Evolutionary conservation across 2,888 invertebrate species (phyloP).

Genomic region (Blastobasis lacticolella): DNA sequence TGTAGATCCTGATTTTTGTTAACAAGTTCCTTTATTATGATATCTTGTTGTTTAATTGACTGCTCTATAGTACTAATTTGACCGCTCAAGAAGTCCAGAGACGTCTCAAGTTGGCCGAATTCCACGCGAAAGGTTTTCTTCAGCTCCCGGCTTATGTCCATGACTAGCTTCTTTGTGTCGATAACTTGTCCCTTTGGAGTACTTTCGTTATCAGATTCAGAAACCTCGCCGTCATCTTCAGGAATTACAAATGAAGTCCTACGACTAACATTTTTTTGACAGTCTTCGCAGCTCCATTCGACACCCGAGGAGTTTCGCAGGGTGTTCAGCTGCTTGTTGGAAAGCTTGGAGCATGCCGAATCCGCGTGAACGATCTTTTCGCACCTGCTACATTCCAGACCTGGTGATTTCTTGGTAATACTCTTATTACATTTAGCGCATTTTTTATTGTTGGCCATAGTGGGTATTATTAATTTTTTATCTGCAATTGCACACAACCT

Average conservation of each 20-base stretch:
- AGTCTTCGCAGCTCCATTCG: slow-evolving; percentile 16
- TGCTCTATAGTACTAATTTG: too few species aligned
- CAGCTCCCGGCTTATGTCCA: slow-evolving; percentile 14
- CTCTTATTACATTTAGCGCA: slow-evolving; percentile 1
- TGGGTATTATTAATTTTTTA: too few species aligned
- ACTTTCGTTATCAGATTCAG: slow-evolving; percentile 1
- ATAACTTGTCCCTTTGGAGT: not conserved
- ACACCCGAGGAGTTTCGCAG: slow-evolving; percentile 10
- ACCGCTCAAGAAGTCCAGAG: too few species aligned
- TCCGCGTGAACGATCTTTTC: slow-evolving; percentile 13
- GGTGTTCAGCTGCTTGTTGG: slow-evolving; percentile 15
- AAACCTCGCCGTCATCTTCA: slow-evolving; percentile 10
- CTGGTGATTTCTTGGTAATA: slow-evolving; percentile 11
- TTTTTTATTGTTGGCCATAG: too few species aligned
- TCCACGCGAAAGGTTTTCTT: slow-evolving; percentile 13
- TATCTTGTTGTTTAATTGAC: too few species aligned
- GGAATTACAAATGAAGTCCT: slow-evolving; percentile 11
- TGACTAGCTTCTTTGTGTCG: slow-evolving; percentile 12
- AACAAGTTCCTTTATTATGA: too few species aligned
- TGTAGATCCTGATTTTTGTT: too few species aligned
- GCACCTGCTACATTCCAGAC: slow-evolving; percentile 15
- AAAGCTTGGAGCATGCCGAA: slow-evolving; percentile 10
- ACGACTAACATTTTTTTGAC: slow-evolving; percentile 5
- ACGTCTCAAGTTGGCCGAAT: too few species aligned
- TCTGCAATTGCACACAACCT: too few species aligned